A percentile compares a stretch with the other conserved stretches of the same genome.
Evolutionary conservation across 2,888 invertebrate species (phyloP).

Genomic region (Hydrotaea cyrtoneurina): DNA sequence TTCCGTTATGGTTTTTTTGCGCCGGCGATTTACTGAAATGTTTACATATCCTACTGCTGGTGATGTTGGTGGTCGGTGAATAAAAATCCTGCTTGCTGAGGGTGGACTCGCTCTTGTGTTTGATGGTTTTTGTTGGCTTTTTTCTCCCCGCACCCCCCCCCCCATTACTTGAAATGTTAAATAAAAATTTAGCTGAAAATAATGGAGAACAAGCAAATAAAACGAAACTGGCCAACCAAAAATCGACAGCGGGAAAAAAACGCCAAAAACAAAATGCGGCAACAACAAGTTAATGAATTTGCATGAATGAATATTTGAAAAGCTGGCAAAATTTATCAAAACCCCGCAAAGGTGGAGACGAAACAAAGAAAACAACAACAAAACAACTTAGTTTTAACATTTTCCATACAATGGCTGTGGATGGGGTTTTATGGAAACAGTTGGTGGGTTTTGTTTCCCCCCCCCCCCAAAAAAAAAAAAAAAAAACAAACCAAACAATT

Average conservation of each 20-base stretch:
- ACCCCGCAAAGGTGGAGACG: background rate
- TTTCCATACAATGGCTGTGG: too few relatives aligned
- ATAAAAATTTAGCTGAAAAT: slow-evolving; percentile 33
- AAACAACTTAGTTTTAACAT: too few relatives aligned
- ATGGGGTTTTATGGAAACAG: too few relatives aligned
- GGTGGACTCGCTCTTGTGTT: too few relatives aligned
- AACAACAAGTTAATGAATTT: slow-evolving; percentile 40
- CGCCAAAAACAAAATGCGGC: too few relatives aligned
- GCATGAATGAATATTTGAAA: slow-evolving; percentile 40
- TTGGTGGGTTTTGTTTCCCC: too few relatives aligned
- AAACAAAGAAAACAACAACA: too few relatives aligned
- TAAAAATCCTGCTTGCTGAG: background rate
- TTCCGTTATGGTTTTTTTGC: background rate
- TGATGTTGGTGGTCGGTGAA: background rate
- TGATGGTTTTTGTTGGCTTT: background rate
- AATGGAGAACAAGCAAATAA: slow-evolving; percentile 12
- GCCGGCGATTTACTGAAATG: background rate
- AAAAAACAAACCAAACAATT: too few relatives aligned
- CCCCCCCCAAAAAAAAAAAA: too few relatives aligned
- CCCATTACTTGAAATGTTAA: slow-evolving; percentile 31
- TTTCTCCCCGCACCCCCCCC: background rate
- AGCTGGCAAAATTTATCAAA: slow-evolving; percentile 12
- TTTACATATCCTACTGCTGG: slow-evolving; percentile 27
- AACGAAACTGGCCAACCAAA: slow-evolving; percentile 22
- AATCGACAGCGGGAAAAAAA: background rate